phyloP scores from a whole-genome alignment of 2,113 vertebrate genomes.

The Heliornis fulica region DNA sequence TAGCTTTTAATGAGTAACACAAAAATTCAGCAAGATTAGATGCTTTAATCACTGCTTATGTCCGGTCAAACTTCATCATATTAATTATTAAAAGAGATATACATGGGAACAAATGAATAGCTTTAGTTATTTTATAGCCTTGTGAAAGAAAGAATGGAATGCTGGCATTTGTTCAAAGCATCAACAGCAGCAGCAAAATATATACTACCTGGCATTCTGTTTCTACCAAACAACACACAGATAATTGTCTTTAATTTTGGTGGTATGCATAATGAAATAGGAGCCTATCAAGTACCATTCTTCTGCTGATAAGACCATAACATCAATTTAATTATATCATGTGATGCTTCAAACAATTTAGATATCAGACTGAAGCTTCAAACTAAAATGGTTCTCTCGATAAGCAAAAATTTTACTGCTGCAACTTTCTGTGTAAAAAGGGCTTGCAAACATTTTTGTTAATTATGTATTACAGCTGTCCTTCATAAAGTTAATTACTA shows the following conservation, averaged over 20 bases:
- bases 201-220: not conserved
- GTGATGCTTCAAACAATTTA: constrained; percentile 59
- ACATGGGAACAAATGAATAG: constrained; percentile 40
- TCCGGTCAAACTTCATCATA: constrained; percentile 12
- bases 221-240: constrained; percentile 16
- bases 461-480: constrained; percentile 99
- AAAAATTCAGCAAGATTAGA: not conserved
- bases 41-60: not conserved
- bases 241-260: constrained; percentile 21
- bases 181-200: not conserved
- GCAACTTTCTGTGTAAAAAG: constrained; percentile 85
- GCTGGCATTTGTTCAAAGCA: not conserved
- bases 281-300: not conserved
- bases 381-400: constrained; percentile 64
- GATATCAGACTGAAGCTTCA: constrained; percentile 59
- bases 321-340: constrained; percentile 51
- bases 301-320: not conserved
- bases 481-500: constrained; percentile 99
- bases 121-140: constrained; percentile 17
- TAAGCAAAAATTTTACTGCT: constrained; percentile 74
- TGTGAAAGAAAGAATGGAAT: not conserved
- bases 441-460: constrained; percentile 97
- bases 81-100: constrained; percentile 53
- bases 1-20: not conserved
- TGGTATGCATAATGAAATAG: not conserved